Percentiles rank a stretch among this genome's conserved stretches.
Evolutionary conservation across 2,797 vertebrate species (phyloP).

Genomic region (Mormyrops attenuatus): DNA sequence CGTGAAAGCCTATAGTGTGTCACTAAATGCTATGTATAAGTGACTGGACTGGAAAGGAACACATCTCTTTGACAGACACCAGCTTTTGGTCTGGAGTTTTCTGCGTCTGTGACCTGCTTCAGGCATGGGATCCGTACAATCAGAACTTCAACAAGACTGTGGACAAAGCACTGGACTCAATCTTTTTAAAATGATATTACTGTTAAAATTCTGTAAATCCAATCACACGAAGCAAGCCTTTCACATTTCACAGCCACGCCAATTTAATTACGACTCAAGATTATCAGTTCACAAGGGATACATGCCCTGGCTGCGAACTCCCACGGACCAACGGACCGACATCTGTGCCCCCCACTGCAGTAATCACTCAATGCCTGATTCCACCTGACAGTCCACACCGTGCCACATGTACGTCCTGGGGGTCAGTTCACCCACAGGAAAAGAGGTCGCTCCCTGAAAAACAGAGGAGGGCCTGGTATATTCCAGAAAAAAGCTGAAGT

Average conservation of each 20-base stretch:
- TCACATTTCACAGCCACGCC: background rate
- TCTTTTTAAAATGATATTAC: background rate
- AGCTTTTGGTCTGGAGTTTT: background rate
- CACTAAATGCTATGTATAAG: background rate
- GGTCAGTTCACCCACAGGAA: background rate
- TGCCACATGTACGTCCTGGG: background rate
- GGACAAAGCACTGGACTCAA: background rate
- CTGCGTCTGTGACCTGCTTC: background rate
- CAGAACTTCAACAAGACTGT: background rate
- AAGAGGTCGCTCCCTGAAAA: background rate
- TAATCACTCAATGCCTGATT: conserved; percentile 5
- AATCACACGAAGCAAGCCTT: background rate
- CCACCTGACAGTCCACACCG: conserved; percentile 17
- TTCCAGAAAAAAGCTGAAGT: background rate
- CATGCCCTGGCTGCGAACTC: background rate
- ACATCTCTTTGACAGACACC: background rate
- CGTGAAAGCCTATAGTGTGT: background rate
- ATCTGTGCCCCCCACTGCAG: background rate
- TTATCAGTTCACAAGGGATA: background rate
- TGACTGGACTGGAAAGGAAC: background rate
- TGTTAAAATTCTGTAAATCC: background rate
- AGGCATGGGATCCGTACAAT: background rate
- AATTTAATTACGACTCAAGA: background rate
- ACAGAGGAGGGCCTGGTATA: background rate
- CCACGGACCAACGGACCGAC: background rate